Evolutionary conservation across 2,113 vertebrate genomes (phyloP).

Genomic region (Myiagra hebetior): DNA sequence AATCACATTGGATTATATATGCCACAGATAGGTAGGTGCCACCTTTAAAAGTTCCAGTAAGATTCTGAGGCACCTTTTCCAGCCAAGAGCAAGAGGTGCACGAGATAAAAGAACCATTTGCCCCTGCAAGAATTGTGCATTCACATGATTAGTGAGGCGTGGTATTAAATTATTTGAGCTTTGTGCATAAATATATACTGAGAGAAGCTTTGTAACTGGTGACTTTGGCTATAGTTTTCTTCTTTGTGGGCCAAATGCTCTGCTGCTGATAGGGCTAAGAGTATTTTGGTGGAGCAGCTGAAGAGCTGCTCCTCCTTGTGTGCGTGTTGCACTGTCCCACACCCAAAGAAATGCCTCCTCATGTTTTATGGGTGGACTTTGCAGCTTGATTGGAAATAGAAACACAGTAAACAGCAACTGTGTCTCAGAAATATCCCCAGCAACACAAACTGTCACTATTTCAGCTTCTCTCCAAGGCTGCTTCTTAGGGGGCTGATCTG

Average conservation of each 20-base stretch:
- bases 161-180: slow-evolving; percentile 58
- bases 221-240: background rate
- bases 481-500: background rate
- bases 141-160: slow-evolving; percentile 40
- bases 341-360: slow-evolving; percentile 21
- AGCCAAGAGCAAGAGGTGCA: background rate
- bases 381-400: slow-evolving; percentile 39
- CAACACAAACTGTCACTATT: slow-evolving; percentile 42
- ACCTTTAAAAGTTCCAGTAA: background rate
- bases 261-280: background rate
- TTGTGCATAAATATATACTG: slow-evolving; percentile 29
- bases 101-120: background rate
- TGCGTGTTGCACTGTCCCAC: background rate
- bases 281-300: background rate
- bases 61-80: background rate
- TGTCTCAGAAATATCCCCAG: slow-evolving; percentile 45
- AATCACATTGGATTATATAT: background rate
- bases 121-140: slow-evolving; percentile 44
- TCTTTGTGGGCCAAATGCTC: background rate
- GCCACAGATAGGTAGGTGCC: background rate
- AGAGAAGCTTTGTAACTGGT: background rate
- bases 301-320: background rate
- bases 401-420: slow-evolving; percentile 44
- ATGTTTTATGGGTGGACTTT: slow-evolving; percentile 40
- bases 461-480: slow-evolving; percentile 30